Evolutionary conservation across 1,140 invertebrate genomes (phyloP), one percentile per base, ranked within the genome.

Genomic region (Neotoxoptera formosana): DNA sequence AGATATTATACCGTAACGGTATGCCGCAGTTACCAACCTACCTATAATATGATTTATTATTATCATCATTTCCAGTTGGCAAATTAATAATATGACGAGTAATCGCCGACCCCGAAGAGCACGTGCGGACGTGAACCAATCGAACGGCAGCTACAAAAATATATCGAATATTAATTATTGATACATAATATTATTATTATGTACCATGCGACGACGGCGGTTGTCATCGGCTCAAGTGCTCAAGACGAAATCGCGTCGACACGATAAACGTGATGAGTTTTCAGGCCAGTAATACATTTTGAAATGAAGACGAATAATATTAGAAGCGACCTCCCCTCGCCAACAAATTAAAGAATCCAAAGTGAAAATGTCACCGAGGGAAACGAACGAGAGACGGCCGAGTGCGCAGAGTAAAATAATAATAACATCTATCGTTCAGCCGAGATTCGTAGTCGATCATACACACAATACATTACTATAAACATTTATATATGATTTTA

Each of bases 401-500:
- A 41, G 41, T 60, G 14, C 21, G 4, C 60, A n/a, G 60, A 67
- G 30, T 30, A 76, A 67, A 51, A 51, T 51, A n/a, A n/a, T 9
- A 60, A 30, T 9, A 76, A 76, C 14, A 84, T 23, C 21, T 41
- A 45, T 53, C 51, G 51, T 53, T 21, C 51, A 6, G 45, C 51
- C 3, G 45, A 48, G 84, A 87, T 87, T 87, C 86, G 47, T 51
- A 87, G 30, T 87, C 47, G 30, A 34, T 47, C 84, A 86, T 45
- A 86, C 45, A 86, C 83, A 84, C 83, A 84, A 84, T 76, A 76
- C 60, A 41, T 84, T 83, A 34, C n/a, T 41, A 41, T 41, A 36
- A 36, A 83, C 20, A 84, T 84, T 87, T 87, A 87, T 20, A 87
- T 51, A 87, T 51, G 48, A 51, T 87, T 87, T 87, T 87, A 87